Percentiles rank a stretch among this genome's conserved stretches.
Conservation (phyloP, 2,797 vertebrate genomes). For the Falco novaeseelandiae region DNA sequence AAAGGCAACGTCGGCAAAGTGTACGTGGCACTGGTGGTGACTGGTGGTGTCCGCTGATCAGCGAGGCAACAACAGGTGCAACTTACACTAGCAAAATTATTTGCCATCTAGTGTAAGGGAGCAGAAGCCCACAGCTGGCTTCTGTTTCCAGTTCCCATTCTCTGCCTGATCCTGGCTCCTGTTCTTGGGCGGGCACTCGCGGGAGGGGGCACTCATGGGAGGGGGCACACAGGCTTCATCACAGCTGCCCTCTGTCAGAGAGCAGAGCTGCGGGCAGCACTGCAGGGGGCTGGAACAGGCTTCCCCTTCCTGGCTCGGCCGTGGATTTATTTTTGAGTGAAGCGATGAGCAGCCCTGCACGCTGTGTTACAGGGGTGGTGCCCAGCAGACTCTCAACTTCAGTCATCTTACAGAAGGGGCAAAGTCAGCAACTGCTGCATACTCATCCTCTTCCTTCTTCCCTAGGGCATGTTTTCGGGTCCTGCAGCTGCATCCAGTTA, state of each 20-base stretch:
- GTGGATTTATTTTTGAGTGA: background rate
- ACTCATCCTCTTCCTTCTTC: background rate
- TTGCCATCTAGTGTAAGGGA: accelerated
- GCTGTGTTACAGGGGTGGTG: accelerated
- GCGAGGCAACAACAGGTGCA: too few relatives aligned
- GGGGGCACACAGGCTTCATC: background rate
- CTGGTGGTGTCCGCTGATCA: background rate
- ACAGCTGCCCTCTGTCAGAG: background rate
- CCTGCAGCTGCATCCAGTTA: background rate
- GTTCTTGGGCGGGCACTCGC: too few relatives aligned
- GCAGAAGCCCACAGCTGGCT: too few relatives aligned
- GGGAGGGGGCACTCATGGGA: too few relatives aligned
- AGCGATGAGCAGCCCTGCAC: background rate
- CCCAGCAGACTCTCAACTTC: background rate
- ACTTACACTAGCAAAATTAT: accelerated
- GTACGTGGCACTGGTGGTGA: too few relatives aligned
- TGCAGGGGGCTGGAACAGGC: background rate
- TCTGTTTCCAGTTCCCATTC: background rate
- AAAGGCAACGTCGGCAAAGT: background rate
- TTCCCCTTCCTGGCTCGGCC: background rate
- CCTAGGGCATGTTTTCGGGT: accelerated
- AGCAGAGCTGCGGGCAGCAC: accelerated
- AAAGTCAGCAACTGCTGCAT: background rate
- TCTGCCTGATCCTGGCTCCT: background rate
- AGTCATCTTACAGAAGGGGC: background rate